These are phyloP conservation scores for Incurvaria masculella DNA, from an alignment of 2,888 invertebrate genomes.

Conservation along the genomic window DNA sequence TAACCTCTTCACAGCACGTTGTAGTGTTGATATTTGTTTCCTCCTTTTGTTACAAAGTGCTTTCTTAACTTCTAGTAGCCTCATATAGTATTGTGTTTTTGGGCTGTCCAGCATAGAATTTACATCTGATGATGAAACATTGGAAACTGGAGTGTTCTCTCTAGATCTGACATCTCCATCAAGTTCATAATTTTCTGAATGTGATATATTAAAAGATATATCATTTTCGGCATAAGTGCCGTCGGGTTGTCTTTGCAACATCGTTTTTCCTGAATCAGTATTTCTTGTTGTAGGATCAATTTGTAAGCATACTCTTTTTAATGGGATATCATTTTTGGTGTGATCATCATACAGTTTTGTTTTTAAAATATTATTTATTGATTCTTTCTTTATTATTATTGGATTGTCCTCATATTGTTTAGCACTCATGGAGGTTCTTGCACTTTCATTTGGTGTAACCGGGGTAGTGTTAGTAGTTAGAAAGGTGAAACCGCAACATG, in stretches of 20 bases:
- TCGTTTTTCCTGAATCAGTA: not conserved
- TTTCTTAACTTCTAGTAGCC: not conserved
- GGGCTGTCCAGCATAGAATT: not conserved
- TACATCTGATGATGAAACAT: not conserved
- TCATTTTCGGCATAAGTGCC: not conserved
- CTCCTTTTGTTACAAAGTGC: not conserved
- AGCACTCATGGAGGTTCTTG: not conserved
- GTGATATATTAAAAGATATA: not conserved
- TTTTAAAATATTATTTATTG: not conserved
- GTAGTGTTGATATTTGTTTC: not conserved
- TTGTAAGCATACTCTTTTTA: not conserved
- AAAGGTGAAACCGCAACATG: not conserved
- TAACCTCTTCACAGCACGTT: not conserved
- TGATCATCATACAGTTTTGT: not conserved
- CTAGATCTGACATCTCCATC: not conserved
- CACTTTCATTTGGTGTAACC: not conserved
- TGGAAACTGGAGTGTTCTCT: not conserved
- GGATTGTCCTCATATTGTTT: not conserved
- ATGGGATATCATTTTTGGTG: not conserved
- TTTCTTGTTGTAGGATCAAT: not conserved
- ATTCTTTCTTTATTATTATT: not conserved
- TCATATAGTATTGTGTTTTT: not conserved
- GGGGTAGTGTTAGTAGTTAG: not conserved
- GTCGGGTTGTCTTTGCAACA: not conserved
- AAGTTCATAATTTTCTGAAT: not conserved